Percentiles rank a stretch among this genome's conserved stretches.
Conservation (phyloP, 2,113 vertebrate genomes). For the Ammodytes marinus region DNA sequence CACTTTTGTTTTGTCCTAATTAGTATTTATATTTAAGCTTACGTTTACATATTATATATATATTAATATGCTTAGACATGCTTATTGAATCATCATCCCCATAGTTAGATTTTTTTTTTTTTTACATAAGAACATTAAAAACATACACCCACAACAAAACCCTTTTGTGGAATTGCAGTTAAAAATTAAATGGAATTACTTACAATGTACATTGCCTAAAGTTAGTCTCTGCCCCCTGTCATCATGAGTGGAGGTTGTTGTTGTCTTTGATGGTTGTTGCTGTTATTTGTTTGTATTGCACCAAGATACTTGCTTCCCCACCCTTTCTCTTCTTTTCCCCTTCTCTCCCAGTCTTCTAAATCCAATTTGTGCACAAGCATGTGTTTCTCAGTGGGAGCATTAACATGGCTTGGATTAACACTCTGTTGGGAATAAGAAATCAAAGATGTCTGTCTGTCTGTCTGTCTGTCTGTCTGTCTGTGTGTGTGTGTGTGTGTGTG, state of each 20-base stretch:
- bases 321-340: constrained; percentile 2
- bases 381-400: constrained; percentile 42
- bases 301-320: constrained; percentile 24
- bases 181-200: constrained; percentile 50
- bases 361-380: constrained; percentile 36
- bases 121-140: constrained; percentile 13
- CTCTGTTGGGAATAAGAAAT: constrained; percentile 58
- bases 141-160: constrained; percentile 45
- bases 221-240: constrained; percentile 45
- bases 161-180: constrained; percentile 21
- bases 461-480: background rate
- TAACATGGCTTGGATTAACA: constrained; percentile 54
- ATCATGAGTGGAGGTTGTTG: constrained; percentile 23
- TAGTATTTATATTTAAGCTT: constrained; percentile 21
- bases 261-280: constrained; percentile 62
- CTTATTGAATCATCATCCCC: constrained; percentile 40
- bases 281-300: constrained; percentile 35
- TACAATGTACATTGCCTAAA: constrained; percentile 56
- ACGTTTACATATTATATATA: constrained; percentile 7
- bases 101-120: background rate
- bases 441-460: constrained; percentile 29
- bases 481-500: background rate
- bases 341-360: constrained; percentile 51
- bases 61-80: constrained; percentile 23
- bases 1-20: background rate